Percentiles rank a stretch among this genome's conserved stretches.
phyloP scores from a whole-genome alignment of 2,113 vertebrate genomes.

The Pampusana beccarii region DNA sequence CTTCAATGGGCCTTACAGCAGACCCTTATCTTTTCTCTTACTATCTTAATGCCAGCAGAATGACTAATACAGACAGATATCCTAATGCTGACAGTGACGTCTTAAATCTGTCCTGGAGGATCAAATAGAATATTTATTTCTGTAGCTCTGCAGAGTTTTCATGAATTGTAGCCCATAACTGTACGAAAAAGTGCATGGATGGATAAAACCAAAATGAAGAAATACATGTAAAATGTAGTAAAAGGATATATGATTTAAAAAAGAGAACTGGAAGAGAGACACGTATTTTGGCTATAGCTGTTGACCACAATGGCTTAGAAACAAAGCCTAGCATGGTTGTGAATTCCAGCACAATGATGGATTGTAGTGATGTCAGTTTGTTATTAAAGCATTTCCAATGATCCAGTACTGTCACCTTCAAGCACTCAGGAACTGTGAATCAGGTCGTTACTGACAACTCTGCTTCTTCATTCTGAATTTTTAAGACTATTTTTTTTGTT shows the following conservation, averaged over 20 bases:
- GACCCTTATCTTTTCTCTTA: background rate
- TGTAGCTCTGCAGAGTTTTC: background rate
- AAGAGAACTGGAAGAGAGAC: background rate
- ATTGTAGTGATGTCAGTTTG: background rate
- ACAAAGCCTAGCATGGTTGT: background rate
- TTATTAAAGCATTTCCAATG: background rate
- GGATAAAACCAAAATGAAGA: background rate
- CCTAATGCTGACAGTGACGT: constrained; percentile 19
- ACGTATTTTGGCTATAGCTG: background rate
- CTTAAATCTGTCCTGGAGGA: constrained; percentile 24
- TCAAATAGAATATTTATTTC: background rate
- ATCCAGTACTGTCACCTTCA: background rate
- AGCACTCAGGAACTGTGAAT: background rate
- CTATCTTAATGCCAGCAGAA: background rate
- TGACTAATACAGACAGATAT: constrained; percentile 4
- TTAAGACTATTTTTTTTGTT: background rate
- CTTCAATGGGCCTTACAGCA: background rate
- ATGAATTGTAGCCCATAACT: background rate
- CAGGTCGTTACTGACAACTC: background rate
- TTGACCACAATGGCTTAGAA: background rate
- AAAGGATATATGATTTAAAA: background rate
- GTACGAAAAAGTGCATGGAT: background rate
- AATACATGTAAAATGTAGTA: background rate
- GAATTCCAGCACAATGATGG: background rate
- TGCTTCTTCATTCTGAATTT: background rate